phyloP scores from a whole-genome alignment of 35 echinoderm and acorn worm species.

The Acanthaster planci region DNA sequence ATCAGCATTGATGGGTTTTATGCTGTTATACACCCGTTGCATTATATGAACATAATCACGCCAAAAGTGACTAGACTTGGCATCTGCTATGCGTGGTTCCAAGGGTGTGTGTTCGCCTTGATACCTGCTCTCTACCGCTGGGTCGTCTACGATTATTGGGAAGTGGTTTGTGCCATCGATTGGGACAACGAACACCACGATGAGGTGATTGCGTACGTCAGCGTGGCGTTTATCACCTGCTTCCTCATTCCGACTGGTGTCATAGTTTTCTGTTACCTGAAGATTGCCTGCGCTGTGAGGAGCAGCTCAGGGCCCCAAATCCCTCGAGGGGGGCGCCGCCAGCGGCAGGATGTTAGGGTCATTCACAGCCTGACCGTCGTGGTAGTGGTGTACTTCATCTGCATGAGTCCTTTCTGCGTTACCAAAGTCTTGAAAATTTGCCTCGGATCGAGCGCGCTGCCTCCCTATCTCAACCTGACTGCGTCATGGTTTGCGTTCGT shows the following conservation, averaged over 20 bases:
- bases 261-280: constrained; percentile 37
- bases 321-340: background rate
- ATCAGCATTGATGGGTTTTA: constrained; percentile 47
- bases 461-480: constrained; percentile 33
- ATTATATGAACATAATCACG: constrained; percentile 34
- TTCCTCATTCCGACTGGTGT: constrained; percentile 18
- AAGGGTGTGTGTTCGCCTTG: constrained; percentile 27
- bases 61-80: background rate
- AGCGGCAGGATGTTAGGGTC: constrained; percentile 26
- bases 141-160: constrained; percentile 72
- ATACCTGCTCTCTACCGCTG: constrained; percentile 39
- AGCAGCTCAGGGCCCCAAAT: background rate
- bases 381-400: constrained; percentile 43
- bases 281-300: constrained; percentile 19
- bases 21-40: background rate
- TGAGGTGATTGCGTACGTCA: constrained; percentile 32
- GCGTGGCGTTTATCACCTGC: constrained; percentile 47
- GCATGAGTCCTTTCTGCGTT: constrained; percentile 56
- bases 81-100: constrained; percentile 37
- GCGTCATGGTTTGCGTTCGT: constrained; percentile 26
- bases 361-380: constrained; percentile 38
- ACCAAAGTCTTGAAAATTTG: constrained; percentile 61
- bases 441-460: constrained; percentile 4
- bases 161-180: constrained; percentile 54
- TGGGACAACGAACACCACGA: constrained; percentile 27